Conservation (phyloP, 2,113 vertebrate genomes). For the Ursus arctos region DNA sequence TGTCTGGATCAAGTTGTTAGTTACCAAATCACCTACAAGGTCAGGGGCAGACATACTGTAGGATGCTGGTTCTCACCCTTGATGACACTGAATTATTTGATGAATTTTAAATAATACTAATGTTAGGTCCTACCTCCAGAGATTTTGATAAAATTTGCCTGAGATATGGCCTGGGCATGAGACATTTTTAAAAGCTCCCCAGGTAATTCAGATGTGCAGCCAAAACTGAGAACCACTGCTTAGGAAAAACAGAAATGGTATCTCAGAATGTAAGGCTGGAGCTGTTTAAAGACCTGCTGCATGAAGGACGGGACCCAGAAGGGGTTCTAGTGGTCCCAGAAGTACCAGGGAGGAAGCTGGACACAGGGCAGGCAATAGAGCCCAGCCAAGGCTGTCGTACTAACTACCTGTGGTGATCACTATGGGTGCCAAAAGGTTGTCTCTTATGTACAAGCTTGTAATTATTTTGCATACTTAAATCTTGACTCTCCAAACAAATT, state of each 20-base stretch:
- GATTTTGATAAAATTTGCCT: background rate
- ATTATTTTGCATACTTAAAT: slow-evolving; percentile 18
- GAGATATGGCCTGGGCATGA: background rate
- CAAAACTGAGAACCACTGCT: background rate
- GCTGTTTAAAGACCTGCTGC: background rate
- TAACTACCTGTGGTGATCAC: accelerated
- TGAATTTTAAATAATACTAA: background rate
- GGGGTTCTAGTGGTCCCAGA: background rate
- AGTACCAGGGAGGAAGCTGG: background rate
- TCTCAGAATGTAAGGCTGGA: background rate
- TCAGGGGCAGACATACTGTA: background rate
- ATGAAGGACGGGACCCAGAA: background rate
- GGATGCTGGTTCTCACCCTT: background rate
- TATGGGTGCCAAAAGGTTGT: background rate
- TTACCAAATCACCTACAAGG: background rate
- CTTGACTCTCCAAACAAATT: background rate
- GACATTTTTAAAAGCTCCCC: background rate
- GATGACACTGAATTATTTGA: background rate
- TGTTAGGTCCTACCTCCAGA: background rate
- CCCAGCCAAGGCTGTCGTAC: background rate
- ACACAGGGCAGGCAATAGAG: background rate
- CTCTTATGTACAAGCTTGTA: background rate
- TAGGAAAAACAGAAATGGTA: background rate
- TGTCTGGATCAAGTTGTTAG: background rate
- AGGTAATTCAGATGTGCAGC: background rate